Percentiles rank a stretch among this genome's conserved stretches.
phyloP scores from a whole-genome alignment of 2,888 invertebrate species.

The Drosophila affinis region DNA sequence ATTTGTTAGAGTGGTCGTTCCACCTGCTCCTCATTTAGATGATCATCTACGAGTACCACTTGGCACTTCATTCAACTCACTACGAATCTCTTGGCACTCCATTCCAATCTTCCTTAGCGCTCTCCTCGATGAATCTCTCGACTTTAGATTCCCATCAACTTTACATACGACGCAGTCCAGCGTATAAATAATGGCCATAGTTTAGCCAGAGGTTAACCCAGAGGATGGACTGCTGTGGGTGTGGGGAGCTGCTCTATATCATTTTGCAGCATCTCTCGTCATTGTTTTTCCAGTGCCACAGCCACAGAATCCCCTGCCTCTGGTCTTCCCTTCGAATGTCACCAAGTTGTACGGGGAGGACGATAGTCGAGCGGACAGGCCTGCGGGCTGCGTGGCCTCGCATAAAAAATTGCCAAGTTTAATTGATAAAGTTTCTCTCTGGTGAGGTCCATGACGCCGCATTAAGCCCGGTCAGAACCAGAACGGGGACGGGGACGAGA shows the following conservation, averaged over 20 bases:
- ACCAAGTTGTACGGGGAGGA: conserved; percentile 27
- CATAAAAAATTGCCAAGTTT: conserved; percentile 71
- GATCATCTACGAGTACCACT: background rate
- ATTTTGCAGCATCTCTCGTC: conserved; percentile 43
- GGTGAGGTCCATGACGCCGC: conserved; percentile 73
- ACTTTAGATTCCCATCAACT: conserved; percentile 26
- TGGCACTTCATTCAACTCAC: background rate
- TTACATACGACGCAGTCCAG: conserved; percentile 24
- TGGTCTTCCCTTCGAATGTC: conserved; percentile 13
- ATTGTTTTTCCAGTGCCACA: conserved; percentile 54
- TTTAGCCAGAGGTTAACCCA: conserved; percentile 39
- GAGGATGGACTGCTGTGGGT: conserved; percentile 24
- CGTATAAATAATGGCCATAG: conserved; percentile 36
- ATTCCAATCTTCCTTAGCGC: background rate
- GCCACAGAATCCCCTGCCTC: conserved; percentile 21
- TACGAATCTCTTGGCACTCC: conserved; percentile 29
- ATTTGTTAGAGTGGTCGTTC: conserved; percentile 66
- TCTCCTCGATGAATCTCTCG: background rate
- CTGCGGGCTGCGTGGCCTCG: conserved; percentile 63
- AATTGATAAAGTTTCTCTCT: conserved; percentile 75
- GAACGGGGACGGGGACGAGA: background rate
- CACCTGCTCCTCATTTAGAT: background rate
- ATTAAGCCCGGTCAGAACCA: conserved; percentile 50
- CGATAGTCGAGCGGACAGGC: conserved; percentile 47
- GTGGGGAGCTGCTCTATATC: conserved; percentile 27